Percentiles rank a stretch among this genome's conserved stretches.
Conservation (phyloP, 2,888 invertebrate genomes). For the Acanthosoma haemorrhoidale region DNA sequence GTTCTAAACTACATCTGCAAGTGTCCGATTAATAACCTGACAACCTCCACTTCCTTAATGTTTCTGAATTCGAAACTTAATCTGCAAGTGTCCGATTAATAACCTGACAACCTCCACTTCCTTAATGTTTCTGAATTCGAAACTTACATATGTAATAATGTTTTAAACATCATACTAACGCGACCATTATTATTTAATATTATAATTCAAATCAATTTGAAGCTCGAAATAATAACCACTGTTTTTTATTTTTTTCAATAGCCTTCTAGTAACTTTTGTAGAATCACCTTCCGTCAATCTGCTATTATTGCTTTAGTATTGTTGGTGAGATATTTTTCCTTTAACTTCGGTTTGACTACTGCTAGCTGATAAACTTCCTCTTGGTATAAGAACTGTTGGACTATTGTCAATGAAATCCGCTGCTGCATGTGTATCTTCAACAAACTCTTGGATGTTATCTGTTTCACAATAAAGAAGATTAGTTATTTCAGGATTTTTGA, state of each 20-base stretch:
- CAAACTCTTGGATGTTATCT: not conserved
- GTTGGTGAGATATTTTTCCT: not conserved
- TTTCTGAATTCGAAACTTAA: too few species aligned
- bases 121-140: too few species aligned
- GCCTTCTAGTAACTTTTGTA: not conserved
- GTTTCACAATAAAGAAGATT: not conserved
- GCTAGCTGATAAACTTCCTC: not conserved
- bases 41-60: too few species aligned
- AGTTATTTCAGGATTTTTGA: not conserved
- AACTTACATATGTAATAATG: too few species aligned
- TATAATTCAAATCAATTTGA: not conserved
- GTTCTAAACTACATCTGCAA: too few species aligned
- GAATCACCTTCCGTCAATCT: not conserved
- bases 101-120: too few species aligned
- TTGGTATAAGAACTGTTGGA: not conserved
- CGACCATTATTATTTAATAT: too few species aligned
- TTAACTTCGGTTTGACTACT: not conserved
- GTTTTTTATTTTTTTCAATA: not conserved
- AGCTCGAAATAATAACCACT: not conserved
- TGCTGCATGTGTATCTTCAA: not conserved
- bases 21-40: too few species aligned
- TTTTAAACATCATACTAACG: too few species aligned
- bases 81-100: too few species aligned
- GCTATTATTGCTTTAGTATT: not conserved
- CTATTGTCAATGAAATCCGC: not conserved